phyloP scores from a whole-genome alignment of 2,113 vertebrate species.

The Anolis carolinensis region DNA sequence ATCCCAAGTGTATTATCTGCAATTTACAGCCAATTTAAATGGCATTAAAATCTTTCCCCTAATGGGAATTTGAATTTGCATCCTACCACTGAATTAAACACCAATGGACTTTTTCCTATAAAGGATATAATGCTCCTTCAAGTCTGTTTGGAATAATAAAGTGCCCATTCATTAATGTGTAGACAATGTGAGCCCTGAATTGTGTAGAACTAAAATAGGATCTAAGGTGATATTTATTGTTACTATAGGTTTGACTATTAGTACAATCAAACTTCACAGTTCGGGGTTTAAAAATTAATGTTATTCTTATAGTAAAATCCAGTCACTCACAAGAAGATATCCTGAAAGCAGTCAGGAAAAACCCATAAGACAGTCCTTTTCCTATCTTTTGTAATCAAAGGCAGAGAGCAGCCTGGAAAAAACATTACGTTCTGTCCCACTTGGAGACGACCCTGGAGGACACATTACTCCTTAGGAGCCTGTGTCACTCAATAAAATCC shows the following conservation, averaged over 20 bases:
- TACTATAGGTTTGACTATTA: conserved; percentile 77
- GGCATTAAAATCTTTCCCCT: conserved; percentile 81
- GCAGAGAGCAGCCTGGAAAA: conserved; percentile 56
- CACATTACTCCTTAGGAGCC: conserved; percentile 35
- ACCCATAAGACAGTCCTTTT: conserved; percentile 73
- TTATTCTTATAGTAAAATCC: conserved; percentile 69
- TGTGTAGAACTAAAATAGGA: conserved; percentile 79
- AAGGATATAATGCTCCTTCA: conserved; percentile 75
- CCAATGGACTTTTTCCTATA: conserved; percentile 82
- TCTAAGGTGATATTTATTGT: conserved; percentile 77
- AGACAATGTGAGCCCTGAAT: conserved; percentile 71
- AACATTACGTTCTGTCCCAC: conserved; percentile 50
- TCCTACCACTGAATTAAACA: conserved; percentile 83
- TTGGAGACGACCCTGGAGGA: conserved; percentile 45
- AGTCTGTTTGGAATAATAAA: conserved; percentile 84
- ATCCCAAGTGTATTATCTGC: conserved; percentile 83
- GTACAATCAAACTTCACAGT: conserved; percentile 75
- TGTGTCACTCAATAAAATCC: background rate
- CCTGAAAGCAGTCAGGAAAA: conserved; percentile 54
- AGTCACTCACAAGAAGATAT: conserved; percentile 70
- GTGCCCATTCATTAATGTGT: conserved; percentile 74
- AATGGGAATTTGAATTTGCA: conserved; percentile 85
- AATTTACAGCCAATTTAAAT: conserved; percentile 88
- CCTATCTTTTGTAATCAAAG: conserved; percentile 41
- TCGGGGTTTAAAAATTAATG: conserved; percentile 71